Evolutionary conservation across 2,113 vertebrate species (phyloP).

Genomic region (Montifringilla adamsi): DNA sequence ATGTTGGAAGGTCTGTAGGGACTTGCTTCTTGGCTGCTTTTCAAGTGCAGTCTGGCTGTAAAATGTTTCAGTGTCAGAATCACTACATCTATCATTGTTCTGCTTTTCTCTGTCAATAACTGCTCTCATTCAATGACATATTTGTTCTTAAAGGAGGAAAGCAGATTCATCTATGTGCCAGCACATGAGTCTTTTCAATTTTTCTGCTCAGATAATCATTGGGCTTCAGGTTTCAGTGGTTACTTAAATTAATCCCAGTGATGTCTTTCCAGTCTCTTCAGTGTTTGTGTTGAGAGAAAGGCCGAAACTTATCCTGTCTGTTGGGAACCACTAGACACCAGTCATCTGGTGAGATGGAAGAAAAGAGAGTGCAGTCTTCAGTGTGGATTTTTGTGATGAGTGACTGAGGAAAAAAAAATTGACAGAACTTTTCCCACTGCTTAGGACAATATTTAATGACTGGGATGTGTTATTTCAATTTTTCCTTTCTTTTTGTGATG

Average conservation of each 20-base stretch:
- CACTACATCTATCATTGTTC: not conserved
- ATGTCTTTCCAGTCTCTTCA: not conserved
- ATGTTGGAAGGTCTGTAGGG: constrained; percentile 25
- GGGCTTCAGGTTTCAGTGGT: not conserved
- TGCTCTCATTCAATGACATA: not conserved
- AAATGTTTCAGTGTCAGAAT: constrained; percentile 24
- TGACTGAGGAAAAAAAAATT: not conserved
- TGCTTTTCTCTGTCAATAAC: constrained; percentile 6
- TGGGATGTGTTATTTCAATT: not conserved
- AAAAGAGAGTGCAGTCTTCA: not conserved
- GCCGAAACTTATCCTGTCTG: not conserved
- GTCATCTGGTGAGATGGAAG: not conserved
- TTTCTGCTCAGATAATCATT: not conserved
- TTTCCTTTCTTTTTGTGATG: not conserved
- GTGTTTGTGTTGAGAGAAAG: not conserved
- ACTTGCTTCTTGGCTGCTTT: constrained; percentile 34
- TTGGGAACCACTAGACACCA: not conserved
- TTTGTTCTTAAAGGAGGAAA: not conserved
- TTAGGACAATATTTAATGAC: not conserved
- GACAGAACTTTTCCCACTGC: not conserved
- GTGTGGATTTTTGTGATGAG: not conserved
- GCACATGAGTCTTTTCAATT: not conserved
- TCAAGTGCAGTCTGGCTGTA: not conserved
- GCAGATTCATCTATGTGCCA: not conserved
- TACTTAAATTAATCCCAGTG: constrained; percentile 1